Evolutionary conservation across 1,140 invertebrate species (phyloP), one percentile per base, ranked within the genome.

Genomic region (Megalonaias nervosa): DNA sequence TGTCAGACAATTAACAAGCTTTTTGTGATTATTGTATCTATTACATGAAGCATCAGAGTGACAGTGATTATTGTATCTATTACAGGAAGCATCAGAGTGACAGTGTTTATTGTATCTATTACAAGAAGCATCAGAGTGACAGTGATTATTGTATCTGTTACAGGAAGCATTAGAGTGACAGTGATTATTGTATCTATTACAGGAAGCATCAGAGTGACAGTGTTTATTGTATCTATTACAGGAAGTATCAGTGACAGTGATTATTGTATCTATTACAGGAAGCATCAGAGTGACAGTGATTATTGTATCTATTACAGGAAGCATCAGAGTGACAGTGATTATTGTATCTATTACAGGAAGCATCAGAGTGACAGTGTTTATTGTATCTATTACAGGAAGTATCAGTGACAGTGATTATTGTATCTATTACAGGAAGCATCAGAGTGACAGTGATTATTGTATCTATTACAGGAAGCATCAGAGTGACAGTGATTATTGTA

Each of bases 181-280:
- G n/a, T n/a, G n/a, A n/a, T n/a, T n/a, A n/a, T n/a, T n/a, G n/a
- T n/a, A 48, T 80, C 67, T 81, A 75, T 88, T 91, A 2, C 82
- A 93, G 97, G 96, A 61, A 96, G 97, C 85, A 92, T 99, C 5
- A 93, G 97, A 70, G 97, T 97, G 1, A n/a, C n/a, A n/a, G n/a
- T n/a, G n/a, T n/a, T n/a, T n/a, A n/a, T n/a, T n/a, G n/a, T n/a
- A 48, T 80, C 67, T 81, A 75, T 88, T 91, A 2, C 82, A 93
- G 97, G 96, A 61, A 96, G 97, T 85, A 92, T 99, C 5, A 93
- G 97, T n/a, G n/a, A n/a, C n/a, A n/a, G n/a, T n/a, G n/a, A n/a
- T n/a, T n/a, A n/a, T n/a, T n/a, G n/a, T n/a, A 48, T 80, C 67
- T 81, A 75, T 88, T 91, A 2, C 82, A 93, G 97, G 96, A 61